phyloP scores from a whole-genome alignment of 2,113 vertebrate species.

The Halichoeres trimaculatus region DNA sequence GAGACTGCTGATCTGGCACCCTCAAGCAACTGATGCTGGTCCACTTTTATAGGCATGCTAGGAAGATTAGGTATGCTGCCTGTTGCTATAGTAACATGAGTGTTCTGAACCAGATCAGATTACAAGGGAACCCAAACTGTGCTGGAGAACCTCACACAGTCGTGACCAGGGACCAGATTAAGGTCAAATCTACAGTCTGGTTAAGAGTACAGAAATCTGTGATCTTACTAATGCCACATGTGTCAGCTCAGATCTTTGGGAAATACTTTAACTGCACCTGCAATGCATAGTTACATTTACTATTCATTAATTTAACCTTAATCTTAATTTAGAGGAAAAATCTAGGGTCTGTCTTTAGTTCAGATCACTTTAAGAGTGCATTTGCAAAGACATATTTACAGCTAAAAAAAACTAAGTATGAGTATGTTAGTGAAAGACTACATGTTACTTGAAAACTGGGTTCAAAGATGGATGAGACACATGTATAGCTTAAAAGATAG shows the following conservation, averaged over 20 bases:
- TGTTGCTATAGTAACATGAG: slow-evolving; percentile 26
- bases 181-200: not conserved
- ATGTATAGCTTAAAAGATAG: too few relatives aligned
- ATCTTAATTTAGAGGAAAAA: too few relatives aligned
- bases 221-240: not conserved
- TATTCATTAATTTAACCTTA: too few relatives aligned
- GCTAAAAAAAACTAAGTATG: too few relatives aligned
- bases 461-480: not conserved
- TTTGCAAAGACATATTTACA: too few relatives aligned
- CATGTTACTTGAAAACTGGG: too few relatives aligned
- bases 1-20: slow-evolving; percentile 53
- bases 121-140: slow-evolving; percentile 7
- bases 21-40: slow-evolving; percentile 27
- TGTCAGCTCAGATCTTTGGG: not conserved
- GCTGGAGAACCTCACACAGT: not conserved
- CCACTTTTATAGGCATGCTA: slow-evolving; percentile 39
- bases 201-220: not conserved
- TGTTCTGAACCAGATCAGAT: not conserved
- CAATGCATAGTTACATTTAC: too few relatives aligned
- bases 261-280: not conserved
- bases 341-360: too few relatives aligned
- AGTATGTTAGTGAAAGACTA: too few relatives aligned
- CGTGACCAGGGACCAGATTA: not conserved
- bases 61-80: slow-evolving; percentile 35
- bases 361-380: too few relatives aligned